These are phyloP conservation scores for Ectemnius lituratus DNA, from an alignment of 2,888 invertebrate genomes.

Conservation along the genomic window DNA sequence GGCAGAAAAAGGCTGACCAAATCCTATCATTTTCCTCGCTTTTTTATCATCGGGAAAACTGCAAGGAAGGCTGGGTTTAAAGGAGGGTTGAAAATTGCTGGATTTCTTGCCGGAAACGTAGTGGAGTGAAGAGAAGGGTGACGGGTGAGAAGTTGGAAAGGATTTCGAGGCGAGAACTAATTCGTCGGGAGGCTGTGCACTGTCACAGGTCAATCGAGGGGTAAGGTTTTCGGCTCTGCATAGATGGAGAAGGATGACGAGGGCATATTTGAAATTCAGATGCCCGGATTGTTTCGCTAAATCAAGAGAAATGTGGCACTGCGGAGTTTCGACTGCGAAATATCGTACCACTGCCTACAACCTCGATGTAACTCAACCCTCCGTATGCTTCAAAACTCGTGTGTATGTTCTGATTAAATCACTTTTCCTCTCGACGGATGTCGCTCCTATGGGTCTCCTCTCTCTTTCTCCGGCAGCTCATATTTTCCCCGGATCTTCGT, in stretches of 20 bases:
- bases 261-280: conserved; percentile 73
- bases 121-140: background rate
- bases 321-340: conserved; percentile 64
- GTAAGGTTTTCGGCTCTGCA: conserved; percentile 29
- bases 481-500: conserved; percentile 38
- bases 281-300: conserved; percentile 73
- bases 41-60: background rate
- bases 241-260: conserved; percentile 33
- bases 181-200: conserved; percentile 53
- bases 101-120: conserved; percentile 19
- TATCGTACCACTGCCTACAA: conserved; percentile 46
- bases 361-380: conserved; percentile 36
- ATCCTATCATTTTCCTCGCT: conserved; percentile 14
- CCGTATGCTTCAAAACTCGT: conserved; percentile 39
- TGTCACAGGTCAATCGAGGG: conserved; percentile 50
- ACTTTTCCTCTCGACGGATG: conserved; percentile 65
- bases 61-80: background rate
- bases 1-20: conserved; percentile 24
- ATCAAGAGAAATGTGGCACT: conserved; percentile 75
- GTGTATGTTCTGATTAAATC: conserved; percentile 68
- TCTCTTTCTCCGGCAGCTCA: conserved; percentile 31
- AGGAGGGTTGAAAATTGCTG: conserved; percentile 34
- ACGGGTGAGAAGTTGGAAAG: background rate
- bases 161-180: conserved; percentile 50
- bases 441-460: conserved; percentile 43